These are phyloP conservation scores for Gymnogyps californianus DNA, from an alignment of 2,113 vertebrate species.

Conservation along the genomic window DNA sequence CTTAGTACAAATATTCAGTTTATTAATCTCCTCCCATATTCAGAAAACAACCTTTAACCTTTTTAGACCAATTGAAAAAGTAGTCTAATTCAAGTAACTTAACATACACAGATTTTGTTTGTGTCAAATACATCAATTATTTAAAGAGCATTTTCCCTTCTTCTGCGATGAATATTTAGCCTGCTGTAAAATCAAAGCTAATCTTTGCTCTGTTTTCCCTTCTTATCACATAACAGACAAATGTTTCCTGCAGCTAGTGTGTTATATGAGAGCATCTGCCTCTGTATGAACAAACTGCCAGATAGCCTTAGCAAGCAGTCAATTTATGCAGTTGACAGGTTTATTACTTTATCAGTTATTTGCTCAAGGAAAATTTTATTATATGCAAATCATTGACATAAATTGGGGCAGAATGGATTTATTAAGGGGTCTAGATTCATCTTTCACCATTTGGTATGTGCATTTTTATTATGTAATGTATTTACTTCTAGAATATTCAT, in stretches of 20 bases:
- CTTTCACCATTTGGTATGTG: conserved; percentile 42
- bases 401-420: conserved; percentile 50
- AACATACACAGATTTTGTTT: not conserved
- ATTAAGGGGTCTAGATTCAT: conserved; percentile 52
- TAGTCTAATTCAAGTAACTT: not conserved
- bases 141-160: not conserved
- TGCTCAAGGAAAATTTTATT: conserved; percentile 72
- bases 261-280: conserved; percentile 69
- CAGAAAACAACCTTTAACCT: not conserved
- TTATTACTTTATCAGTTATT: conserved; percentile 76
- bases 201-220: conserved; percentile 47
- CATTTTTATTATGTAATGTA: conserved; percentile 50
- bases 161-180: conserved; percentile 28
- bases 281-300: conserved; percentile 55
- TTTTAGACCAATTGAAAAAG: not conserved
- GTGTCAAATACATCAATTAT: not conserved
- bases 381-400: conserved; percentile 74
- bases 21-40: not conserved
- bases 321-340: conserved; percentile 68
- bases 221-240: conserved; percentile 62
- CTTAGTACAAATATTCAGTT: not conserved
- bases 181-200: conserved; percentile 54
- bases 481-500: conserved; percentile 42
- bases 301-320: conserved; percentile 56
- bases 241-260: conserved; percentile 68